Conservation (phyloP, 1,140 invertebrate genomes). For the Caerostris extrusa region DNA sequence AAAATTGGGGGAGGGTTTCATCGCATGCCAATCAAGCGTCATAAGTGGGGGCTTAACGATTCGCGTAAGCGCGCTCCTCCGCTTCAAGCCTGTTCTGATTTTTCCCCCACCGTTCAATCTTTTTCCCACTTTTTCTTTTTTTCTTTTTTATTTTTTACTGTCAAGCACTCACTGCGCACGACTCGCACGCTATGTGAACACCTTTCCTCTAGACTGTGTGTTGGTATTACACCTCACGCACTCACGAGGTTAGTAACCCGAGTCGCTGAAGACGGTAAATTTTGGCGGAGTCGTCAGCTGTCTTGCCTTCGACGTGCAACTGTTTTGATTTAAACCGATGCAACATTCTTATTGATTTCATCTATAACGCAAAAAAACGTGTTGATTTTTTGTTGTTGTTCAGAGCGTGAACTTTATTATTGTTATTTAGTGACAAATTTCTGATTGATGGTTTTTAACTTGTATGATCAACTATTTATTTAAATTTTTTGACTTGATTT, state of each 20-base stretch:
- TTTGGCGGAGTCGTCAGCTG: not conserved
- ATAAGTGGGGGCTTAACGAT: not conserved
- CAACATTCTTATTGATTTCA: too few species aligned
- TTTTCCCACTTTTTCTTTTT: not conserved
- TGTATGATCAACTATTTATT: not conserved
- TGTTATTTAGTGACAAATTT: too few species aligned
- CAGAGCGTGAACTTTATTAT: too few species aligned
- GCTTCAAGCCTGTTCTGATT: slow-evolving; percentile 3
- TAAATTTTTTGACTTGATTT: not conserved
- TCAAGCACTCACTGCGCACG: slow-evolving; percentile 21
- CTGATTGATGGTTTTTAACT: too few species aligned
- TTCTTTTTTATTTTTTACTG: slow-evolving; percentile 37
- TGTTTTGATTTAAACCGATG: too few species aligned
- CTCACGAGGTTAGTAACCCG: not conserved
- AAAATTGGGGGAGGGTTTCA: not conserved
- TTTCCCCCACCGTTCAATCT: not conserved
- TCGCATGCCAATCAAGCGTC: slow-evolving; percentile 51
- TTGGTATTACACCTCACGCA: slow-evolving; percentile 27
- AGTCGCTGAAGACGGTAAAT: not conserved
- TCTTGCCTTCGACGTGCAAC: too few species aligned
- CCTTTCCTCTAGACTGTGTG: slow-evolving; percentile 54
- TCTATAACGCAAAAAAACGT: too few species aligned
- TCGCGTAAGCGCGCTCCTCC: slow-evolving; percentile 43
- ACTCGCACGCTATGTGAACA: slow-evolving; percentile 74
- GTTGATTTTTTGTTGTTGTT: too few species aligned